A percentile compares a stretch with the other conserved stretches of the same genome.
Conservation (phyloP, 2,888 invertebrate genomes). For the Orchestes rusci region DNA sequence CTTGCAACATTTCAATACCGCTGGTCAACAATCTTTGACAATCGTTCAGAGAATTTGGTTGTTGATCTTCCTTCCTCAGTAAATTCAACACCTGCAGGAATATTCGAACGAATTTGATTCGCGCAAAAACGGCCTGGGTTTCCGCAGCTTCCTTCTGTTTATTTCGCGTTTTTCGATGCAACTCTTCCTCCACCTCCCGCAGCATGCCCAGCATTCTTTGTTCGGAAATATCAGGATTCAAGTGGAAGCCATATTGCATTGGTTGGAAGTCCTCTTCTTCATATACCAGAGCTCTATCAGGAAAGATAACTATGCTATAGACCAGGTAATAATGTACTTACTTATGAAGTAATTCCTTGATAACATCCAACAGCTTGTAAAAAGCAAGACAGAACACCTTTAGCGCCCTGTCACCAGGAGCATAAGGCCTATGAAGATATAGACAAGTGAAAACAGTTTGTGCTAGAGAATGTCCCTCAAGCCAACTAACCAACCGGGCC, state of each 20-base stretch:
- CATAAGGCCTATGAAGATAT: constrained; percentile 85
- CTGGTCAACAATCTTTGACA: constrained; percentile 75
- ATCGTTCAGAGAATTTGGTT: constrained; percentile 56
- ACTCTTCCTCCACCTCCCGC: constrained; percentile 86
- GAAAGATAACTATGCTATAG: neutral
- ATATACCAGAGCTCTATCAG: constrained; percentile 67
- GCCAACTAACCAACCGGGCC: constrained; percentile 92
- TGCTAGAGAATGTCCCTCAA: constrained; percentile 93
- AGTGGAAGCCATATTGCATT: constrained; percentile 81
- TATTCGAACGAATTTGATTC: constrained; percentile 81
- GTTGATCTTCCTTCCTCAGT: constrained; percentile 51
- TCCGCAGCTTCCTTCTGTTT: constrained; percentile 43
- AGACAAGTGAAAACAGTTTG: constrained; percentile 92
- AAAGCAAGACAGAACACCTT: constrained; percentile 82
- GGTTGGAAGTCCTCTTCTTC: constrained; percentile 97
- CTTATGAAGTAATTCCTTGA: constrained; percentile 84
- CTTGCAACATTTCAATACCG: constrained; percentile 74
- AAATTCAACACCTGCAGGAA: constrained; percentile 73
- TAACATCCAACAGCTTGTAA: constrained; percentile 82
- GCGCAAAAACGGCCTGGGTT: constrained; percentile 62
- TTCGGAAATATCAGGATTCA: constrained; percentile 76
- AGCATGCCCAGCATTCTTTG: constrained; percentile 74
- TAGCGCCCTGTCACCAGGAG: constrained; percentile 73
- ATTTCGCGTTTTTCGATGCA: constrained; percentile 61
- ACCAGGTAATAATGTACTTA: constrained; percentile 41